Evolutionary conservation across 2,888 invertebrate species (phyloP), one percentile per base, ranked within the genome.

Genomic region (Muscina levida): DNA sequence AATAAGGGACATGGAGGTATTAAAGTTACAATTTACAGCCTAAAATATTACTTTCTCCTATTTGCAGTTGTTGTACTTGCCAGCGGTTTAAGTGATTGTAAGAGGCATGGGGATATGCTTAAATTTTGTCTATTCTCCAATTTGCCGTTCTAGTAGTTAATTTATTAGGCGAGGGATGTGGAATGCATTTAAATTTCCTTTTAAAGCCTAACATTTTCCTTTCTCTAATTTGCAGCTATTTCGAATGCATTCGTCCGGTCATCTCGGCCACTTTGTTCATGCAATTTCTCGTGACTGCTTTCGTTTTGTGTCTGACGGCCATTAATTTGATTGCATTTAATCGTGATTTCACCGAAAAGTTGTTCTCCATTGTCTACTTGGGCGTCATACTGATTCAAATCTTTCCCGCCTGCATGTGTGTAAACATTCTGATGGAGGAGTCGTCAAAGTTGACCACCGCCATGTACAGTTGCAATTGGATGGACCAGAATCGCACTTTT

Each of bases 391-490:
- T 85, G 5, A 67, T 79, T 15, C 79, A 86, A 76, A 75, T 85
- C 0, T 77, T 84, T 31, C 86, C 86, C 26, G 83, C 83, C 67
- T 86, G 85, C 44, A 84, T 84, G 82, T 77, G 82, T 44, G 85
- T 83, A 1, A 85, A 84, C 65, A 37, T 75, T 1, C 46, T 86
- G 5, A 84, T 85, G 82, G 65, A 73, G 4, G 82, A 82, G 24
- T 83, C 83, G n/a, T 74, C 78, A 4, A 26, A 79, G 39, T 73
- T 86, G 1, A 85, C 84, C 0, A 84, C 82, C 1, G 85, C 85
- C 6, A 80, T 86, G 72, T 87, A 85, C 72, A 83, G 79, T 0
- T 85, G 84, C 46, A 84, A 85, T 51, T 87, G 86, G 86, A 78
- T 84, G 56, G 84, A 85, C 15, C 85, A 86, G 72, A 67, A 83